phyloP scores from a whole-genome alignment of 2,888 invertebrate genomes.

The Eustalomyia histrio region DNA sequence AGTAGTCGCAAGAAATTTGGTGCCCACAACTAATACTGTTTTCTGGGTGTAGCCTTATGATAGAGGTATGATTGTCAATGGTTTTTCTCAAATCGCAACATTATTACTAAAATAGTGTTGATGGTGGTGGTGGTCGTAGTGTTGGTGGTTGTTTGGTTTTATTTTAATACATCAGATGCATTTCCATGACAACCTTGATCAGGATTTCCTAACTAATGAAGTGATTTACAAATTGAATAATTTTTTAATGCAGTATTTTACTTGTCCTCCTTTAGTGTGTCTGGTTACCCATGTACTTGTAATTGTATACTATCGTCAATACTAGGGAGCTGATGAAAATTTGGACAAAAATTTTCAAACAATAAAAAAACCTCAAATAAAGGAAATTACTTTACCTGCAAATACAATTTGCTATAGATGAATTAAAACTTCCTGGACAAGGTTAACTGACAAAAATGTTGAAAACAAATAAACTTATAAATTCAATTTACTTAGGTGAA shows the following conservation, averaged over 20 bases:
- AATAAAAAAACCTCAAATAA: constrained; percentile 37
- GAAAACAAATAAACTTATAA: not conserved
- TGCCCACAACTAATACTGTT: too few relatives aligned
- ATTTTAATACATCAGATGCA: constrained; percentile 15
- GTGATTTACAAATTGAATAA: constrained; percentile 63
- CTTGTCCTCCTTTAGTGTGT: not conserved
- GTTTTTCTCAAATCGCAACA: not conserved
- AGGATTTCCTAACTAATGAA: constrained; percentile 64
- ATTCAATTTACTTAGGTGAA: not conserved
- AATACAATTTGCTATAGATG: constrained; percentile 36
- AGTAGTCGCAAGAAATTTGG: too few relatives aligned
- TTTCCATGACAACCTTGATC: constrained; percentile 57
- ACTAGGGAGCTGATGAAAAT: not conserved
- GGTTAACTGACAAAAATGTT: not conserved
- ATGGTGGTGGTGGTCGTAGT: constrained; percentile 1
- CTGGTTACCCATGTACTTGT: not conserved
- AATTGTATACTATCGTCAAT: not conserved
- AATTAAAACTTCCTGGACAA: constrained; percentile 12
- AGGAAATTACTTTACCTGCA: constrained; percentile 43
- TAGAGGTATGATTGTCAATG: not conserved
- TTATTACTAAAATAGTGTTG: not conserved
- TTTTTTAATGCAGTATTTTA: constrained; percentile 52
- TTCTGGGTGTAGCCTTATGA: constrained; percentile 37
- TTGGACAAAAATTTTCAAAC: constrained; percentile 29
- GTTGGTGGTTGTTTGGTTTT: not conserved